Evolutionary conservation across 2,113 vertebrate genomes (phyloP), one percentile per base, ranked within the genome.

Genomic region (Calyptommatus sinebrachiatus): DNA sequence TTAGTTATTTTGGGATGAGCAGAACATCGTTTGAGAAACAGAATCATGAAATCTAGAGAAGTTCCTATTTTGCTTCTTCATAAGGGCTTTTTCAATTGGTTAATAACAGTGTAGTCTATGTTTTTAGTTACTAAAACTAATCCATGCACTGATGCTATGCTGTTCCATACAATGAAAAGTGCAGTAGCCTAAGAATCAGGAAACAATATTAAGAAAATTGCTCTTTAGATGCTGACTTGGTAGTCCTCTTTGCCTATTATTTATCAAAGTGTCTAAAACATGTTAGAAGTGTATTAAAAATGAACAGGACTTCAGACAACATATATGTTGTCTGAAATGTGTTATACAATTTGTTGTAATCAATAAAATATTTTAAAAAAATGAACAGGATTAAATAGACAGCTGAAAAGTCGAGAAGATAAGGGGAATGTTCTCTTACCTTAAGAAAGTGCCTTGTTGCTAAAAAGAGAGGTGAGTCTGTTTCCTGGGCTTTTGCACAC

Each of bases 391-490:
- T 24, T n/a, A 8, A 8, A n/a, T 14, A 11, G 26, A 6, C 26
- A 76, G 28, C 41, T 62, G 6, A 48, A 46, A 61, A 81, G 20
- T 46, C 22, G 12, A 4, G n/a, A 70, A 48, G 21, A 46, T 46
- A 48, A 5, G 26, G 50, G 75, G 61, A 14, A 26, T 28, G 14
- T 45, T 68, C 7, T 6, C 90, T 93, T 91, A 96, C 98, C 97
- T 99, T 99, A 78, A 99, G 97, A 94, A 99, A 99, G 96, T 99
- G 98, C 83, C 97, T 95, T 0, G 98, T 99, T 91, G 98, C 98
- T 87, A 97, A 91, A 87, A 98, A 97, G 77, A 99, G 96, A 0
- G 98, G 95, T 57, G 97, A 97, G 83, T 99, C 98, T 28, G 97
- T 97, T 91, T 99, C 98, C 86, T 97, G 98, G 85, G 96, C 96